Base-by-base conservation (phyloP, 92 coral and sea anemone genomes). In the Scolanthus callimorphus region DNA sequence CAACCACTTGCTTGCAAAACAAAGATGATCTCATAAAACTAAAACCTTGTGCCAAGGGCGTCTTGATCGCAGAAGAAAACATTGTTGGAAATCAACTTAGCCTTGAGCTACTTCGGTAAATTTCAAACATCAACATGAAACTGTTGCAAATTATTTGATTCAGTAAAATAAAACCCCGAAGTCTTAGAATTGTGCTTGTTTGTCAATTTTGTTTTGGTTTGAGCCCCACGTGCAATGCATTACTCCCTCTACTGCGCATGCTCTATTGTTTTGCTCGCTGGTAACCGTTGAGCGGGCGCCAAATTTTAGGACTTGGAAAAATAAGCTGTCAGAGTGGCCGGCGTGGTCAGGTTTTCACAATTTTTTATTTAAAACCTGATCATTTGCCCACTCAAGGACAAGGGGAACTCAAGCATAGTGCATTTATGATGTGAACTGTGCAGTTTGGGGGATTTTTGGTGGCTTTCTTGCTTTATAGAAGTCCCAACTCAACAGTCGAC, bases 251-350 rank as follows among this genome's bases (percentile, higher is more conserved):
- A 2, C 17, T 11, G 0, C 86, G 86, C 80, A 73, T 80, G 86
- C 67, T 50, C 74, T 39, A 70, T 49, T 25, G 48, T 21, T 44
- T 41, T 44, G 27, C 29, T 62, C 71, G 76, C 80, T 57, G 79
- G 59, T 20, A 55, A 31, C 27, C 27, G 44, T 45, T 30, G 70
- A 60, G 85, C 87, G 77, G 80, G 87, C 87, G 69, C 87, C 66
- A 79, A 69, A 27, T 67, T 74, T 49, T 55, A 51, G 60, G n/a
- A n/a, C n/a, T n/a, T n/a, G n/a, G n/a, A 38, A 57, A 63, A 68
- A 15, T 34, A 51, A 55, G 64, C 75, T 68, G 75, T 68, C 75
- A 68, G 65, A 55, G 34, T 22, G 49, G 65, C 31, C 75, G 75
- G 75, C 75, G 75, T 68, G 75, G 75, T 57, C 75, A 11, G 31